A percentile compares a stretch with the other conserved stretches of the same genome.
Conservation (phyloP, 2,888 invertebrate genomes). For the Protula sp. region DNA sequence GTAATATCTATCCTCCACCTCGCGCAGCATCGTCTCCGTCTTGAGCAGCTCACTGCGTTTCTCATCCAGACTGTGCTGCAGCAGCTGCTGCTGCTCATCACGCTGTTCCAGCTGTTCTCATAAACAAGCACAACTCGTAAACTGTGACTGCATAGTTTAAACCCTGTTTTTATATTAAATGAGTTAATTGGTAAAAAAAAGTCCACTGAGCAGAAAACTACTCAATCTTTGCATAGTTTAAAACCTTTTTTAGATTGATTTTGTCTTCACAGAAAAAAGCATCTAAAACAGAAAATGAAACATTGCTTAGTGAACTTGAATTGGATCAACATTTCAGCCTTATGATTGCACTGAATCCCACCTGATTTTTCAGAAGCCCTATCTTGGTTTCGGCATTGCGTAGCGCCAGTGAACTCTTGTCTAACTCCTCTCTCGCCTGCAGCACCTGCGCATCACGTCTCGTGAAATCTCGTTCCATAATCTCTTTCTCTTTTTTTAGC, state of each 20-base stretch:
- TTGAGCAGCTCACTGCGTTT: conserved; percentile 41
- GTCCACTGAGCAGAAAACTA: too few species aligned
- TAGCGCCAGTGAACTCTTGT: conserved; percentile 37
- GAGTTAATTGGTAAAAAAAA: too few species aligned
- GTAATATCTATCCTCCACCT: conserved; percentile 47
- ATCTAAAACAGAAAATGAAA: too few species aligned
- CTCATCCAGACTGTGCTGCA: conserved; percentile 44
- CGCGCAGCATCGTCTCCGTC: conserved; percentile 37
- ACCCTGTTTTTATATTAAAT: too few species aligned
- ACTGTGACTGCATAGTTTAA: too few species aligned
- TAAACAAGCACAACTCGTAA: too few species aligned
- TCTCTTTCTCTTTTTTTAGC: conserved; percentile 43
- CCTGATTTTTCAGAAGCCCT: conserved; percentile 42
- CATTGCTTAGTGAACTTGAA: too few species aligned
- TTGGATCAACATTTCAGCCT: too few species aligned
- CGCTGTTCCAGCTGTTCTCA: conserved; percentile 39
- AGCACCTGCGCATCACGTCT: conserved; percentile 39
- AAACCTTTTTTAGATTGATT: too few species aligned
- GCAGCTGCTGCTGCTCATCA: conserved; percentile 42
- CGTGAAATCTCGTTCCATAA: conserved; percentile 32
- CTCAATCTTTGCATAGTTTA: too few species aligned
- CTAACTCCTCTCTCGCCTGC: conserved; percentile 40
- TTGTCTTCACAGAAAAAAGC: too few species aligned
- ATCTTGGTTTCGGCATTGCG: conserved; percentile 44
- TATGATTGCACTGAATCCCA: too few species aligned